Evolutionary conservation across 2,888 invertebrate species (phyloP).

Genomic region (Brachyopa scutellaris): DNA sequence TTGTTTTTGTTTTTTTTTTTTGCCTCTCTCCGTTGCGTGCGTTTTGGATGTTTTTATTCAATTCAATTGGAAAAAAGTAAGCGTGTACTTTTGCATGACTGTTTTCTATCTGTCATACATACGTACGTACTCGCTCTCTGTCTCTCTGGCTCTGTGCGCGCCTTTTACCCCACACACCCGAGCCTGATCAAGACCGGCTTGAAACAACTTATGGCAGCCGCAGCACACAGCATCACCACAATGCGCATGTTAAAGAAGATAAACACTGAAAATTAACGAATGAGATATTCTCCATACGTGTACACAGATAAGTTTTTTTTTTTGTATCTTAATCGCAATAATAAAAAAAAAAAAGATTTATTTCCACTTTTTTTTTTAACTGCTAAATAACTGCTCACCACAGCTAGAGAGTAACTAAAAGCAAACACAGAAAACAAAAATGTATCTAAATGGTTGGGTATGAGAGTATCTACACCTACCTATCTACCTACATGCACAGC

Average conservation of each 20-base stretch:
- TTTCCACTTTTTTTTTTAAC: background rate
- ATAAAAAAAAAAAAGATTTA: too few relatives aligned
- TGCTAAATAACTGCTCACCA: background rate
- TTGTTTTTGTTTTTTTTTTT: background rate
- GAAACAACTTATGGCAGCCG: slow-evolving; percentile 20
- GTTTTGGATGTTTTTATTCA: slow-evolving; percentile 45
- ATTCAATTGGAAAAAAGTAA: slow-evolving; percentile 62
- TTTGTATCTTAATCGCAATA: background rate
- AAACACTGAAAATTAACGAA: slow-evolving; percentile 11
- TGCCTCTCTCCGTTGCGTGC: slow-evolving; percentile 20
- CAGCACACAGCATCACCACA: slow-evolving; percentile 19
- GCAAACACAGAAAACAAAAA: too few relatives aligned
- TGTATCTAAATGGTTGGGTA: too few relatives aligned
- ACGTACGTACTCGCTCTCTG: background rate
- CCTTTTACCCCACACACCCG: background rate
- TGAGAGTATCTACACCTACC: too few relatives aligned
- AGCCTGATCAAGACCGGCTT: slow-evolving; percentile 3
- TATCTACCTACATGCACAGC: too few relatives aligned
- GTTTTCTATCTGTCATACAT: slow-evolving; percentile 11
- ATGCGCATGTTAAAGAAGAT: slow-evolving; percentile 41
- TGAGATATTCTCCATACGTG: slow-evolving; percentile 17
- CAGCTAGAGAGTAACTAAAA: too few relatives aligned
- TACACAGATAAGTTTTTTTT: background rate
- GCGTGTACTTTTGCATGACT: slow-evolving; percentile 47
- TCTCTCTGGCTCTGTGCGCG: background rate